Percentiles rank a stretch among this genome's conserved stretches.
These are phyloP conservation scores for Dryocosmus kuriphilus DNA, from an alignment of 2,888 invertebrate genomes.

Conservation along the genomic window DNA sequence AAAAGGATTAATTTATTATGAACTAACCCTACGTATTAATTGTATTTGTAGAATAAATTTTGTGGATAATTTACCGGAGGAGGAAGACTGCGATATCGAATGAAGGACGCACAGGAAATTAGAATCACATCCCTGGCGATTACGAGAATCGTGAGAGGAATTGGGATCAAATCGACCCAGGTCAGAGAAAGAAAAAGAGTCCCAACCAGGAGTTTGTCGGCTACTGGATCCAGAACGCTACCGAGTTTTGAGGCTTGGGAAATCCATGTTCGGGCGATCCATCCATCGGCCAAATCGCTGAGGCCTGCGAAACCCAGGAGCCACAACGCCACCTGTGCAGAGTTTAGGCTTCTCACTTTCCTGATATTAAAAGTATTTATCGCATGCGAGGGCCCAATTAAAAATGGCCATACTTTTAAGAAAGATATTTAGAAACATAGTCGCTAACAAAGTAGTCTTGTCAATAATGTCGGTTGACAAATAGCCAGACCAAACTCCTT, in stretches of 20 bases:
- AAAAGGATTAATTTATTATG: slow-evolving; percentile 65
- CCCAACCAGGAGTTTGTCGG: slow-evolving; percentile 96
- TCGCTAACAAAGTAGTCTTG: too few species aligned
- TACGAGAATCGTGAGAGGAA: slow-evolving; percentile 89
- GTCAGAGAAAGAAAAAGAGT: slow-evolving; percentile 93
- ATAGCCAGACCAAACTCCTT: too few species aligned
- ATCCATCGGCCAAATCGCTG: slow-evolving; percentile 97
- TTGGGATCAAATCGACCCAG: slow-evolving; percentile 90
- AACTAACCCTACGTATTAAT: neutral
- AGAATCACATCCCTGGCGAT: slow-evolving; percentile 90
- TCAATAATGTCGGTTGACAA: too few species aligned
- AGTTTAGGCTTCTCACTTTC: slow-evolving; percentile 10
- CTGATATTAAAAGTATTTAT: slow-evolving; percentile 12
- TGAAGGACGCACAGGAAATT: slow-evolving; percentile 91
- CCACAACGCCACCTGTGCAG: slow-evolving; percentile 83
- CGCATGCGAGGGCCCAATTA: neutral
- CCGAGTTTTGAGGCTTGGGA: slow-evolving; percentile 96
- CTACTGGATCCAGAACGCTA: slow-evolving; percentile 97
- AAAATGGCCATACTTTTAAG: too few species aligned
- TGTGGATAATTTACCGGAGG: slow-evolving; percentile 85
- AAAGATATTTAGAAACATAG: too few species aligned
- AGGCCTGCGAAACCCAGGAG: slow-evolving; percentile 92
- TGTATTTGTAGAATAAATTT: neutral
- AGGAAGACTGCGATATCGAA: slow-evolving; percentile 93
- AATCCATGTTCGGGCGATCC: slow-evolving; percentile 95